These are phyloP conservation scores for Chionodraco myersi DNA, from an alignment of 2,113 vertebrate genomes.

Conservation along the genomic window DNA sequence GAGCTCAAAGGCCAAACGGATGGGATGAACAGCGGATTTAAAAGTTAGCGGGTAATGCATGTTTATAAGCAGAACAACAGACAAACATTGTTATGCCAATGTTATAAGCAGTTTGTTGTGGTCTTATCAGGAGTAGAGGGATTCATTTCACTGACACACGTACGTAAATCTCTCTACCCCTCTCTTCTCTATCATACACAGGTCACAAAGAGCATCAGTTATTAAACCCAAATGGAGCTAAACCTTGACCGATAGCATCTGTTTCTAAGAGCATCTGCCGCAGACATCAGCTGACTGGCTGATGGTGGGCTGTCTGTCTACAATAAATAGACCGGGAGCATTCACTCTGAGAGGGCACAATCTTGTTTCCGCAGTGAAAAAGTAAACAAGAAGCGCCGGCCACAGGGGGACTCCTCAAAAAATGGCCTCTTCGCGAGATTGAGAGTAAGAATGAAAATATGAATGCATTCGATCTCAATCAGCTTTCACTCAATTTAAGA, in stretches of 20 bases:
- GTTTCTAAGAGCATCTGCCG: slow-evolving; percentile 70
- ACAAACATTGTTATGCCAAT: background rate
- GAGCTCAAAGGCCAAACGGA: slow-evolving; percentile 47
- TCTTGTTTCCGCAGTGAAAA: background rate
- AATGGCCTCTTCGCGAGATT: too few relatives aligned
- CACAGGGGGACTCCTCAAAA: too few relatives aligned
- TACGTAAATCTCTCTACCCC: background rate
- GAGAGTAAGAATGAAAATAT: background rate
- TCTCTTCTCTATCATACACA: slow-evolving; percentile 11
- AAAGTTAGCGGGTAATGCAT: slow-evolving; percentile 40
- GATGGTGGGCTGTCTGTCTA: slow-evolving; percentile 6
- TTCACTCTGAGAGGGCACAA: slow-evolving; percentile 1
- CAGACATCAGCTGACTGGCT: slow-evolving; percentile 43
- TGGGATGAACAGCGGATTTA: slow-evolving; percentile 36
- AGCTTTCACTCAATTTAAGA: background rate
- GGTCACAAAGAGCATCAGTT: slow-evolving; percentile 54
- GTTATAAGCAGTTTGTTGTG: slow-evolving; percentile 12
- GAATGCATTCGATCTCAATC: background rate
- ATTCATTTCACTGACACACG: slow-evolving; percentile 9
- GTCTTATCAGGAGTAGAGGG: background rate
- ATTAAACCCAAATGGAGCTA: slow-evolving; percentile 68
- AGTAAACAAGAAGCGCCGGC: too few relatives aligned
- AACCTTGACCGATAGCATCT: slow-evolving; percentile 65
- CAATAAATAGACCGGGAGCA: slow-evolving; percentile 11
- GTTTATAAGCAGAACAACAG: background rate